Percentiles rank a stretch among this genome's conserved stretches.
Conservation (phyloP, 2,797 vertebrate genomes). For the Sebastes baramenuke region DNA sequence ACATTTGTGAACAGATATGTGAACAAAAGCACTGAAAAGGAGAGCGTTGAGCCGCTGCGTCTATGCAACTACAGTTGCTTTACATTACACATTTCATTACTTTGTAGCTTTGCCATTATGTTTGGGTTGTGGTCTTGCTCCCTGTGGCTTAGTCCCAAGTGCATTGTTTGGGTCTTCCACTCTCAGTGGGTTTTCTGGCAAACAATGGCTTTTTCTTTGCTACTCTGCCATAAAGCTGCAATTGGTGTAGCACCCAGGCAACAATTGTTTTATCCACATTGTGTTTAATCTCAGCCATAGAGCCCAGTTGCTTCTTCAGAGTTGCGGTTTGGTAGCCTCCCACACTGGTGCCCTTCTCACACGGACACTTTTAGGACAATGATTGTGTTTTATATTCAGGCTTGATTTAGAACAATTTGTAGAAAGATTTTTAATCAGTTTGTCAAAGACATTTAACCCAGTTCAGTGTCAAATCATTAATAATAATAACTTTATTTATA, state of each 20-base stretch:
- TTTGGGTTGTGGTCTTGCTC: neutral
- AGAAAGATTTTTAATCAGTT: neutral
- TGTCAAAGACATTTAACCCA: neutral
- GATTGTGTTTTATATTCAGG: neutral
- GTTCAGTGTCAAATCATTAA: neutral
- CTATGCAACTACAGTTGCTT: too few relatives aligned
- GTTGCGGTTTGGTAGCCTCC: neutral
- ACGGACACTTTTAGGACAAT: neutral
- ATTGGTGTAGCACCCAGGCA: neutral
- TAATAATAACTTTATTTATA: too few relatives aligned
- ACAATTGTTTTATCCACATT: neutral
- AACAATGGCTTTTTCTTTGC: neutral
- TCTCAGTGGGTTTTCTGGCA: neutral
- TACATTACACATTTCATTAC: neutral
- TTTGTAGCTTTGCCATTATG: neutral
- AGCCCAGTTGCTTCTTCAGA: neutral
- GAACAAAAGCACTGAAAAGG: too few relatives aligned
- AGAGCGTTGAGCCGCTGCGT: too few relatives aligned
- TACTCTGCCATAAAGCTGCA: neutral
- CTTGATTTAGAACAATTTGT: neutral
- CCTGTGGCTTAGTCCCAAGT: neutral
- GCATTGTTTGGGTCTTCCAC: neutral
- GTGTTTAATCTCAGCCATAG: neutral
- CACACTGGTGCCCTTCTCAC: neutral
- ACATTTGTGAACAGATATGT: too few relatives aligned